A percentile compares a stretch with the other conserved stretches of the same genome.
phyloP scores from a whole-genome alignment of 1,140 invertebrate species.

The Heliconius eleuchia region DNA sequence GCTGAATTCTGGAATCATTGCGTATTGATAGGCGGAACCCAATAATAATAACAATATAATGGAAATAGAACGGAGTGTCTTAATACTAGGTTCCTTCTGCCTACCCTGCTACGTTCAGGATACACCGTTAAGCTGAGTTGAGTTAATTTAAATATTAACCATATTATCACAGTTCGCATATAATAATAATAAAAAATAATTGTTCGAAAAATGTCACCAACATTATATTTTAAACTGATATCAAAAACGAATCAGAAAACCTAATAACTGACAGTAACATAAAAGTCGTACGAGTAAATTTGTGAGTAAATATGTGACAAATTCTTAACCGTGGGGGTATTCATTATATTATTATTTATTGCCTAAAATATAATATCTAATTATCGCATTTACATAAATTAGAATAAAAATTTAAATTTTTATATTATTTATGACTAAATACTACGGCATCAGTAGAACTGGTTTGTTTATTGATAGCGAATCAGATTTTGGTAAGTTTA shows the following conservation, averaged over 20 bases:
- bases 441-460: not conserved
- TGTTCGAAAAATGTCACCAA: no score
- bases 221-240: no score
- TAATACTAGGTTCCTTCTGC: no score
- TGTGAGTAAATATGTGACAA: not conserved
- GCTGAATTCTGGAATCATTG: no score
- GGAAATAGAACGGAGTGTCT: no score
- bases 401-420: not conserved
- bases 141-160: no score
- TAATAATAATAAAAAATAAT: no score
- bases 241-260: not conserved
- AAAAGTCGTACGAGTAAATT: not conserved
- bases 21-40: no score
- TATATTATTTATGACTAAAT: not conserved
- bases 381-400: not conserved
- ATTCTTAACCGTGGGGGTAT: not conserved
- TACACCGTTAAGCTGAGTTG: no score
- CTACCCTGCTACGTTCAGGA: no score
- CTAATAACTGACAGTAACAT: not conserved
- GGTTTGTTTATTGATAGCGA: not conserved
- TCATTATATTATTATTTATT: not conserved
- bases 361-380: not conserved
- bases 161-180: no score
- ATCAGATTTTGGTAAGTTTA: not conserved
- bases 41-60: no score